These are phyloP conservation scores for Furnarius figulus DNA, from an alignment of 2,113 vertebrate genomes.

Conservation along the genomic window DNA sequence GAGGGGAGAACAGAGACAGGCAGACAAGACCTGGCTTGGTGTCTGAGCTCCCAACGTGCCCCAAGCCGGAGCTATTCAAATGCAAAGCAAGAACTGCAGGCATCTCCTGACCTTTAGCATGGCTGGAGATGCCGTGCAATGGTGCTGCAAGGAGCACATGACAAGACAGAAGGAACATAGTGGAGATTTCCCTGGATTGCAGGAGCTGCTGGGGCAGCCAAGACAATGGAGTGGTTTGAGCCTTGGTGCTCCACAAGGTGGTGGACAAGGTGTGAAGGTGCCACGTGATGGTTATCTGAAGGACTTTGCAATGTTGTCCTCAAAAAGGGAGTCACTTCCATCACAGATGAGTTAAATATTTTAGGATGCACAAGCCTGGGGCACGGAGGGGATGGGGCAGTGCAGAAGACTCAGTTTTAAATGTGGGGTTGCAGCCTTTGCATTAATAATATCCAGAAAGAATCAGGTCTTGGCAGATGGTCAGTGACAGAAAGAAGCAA, in stretches of 20 bases:
- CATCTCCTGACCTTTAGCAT: neutral
- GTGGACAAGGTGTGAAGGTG: neutral
- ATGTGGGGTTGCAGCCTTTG: neutral
- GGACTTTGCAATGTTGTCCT: fast-evolving
- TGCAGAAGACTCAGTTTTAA: neutral
- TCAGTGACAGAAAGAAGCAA: conserved; percentile 18
- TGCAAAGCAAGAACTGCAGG: neutral
- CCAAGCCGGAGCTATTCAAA: neutral
- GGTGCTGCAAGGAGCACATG: neutral
- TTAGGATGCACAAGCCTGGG: neutral
- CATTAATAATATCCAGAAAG: neutral
- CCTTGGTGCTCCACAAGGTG: neutral
- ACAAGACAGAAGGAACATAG: neutral
- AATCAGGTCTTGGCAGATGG: conserved; percentile 21
- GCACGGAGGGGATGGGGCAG: neutral
- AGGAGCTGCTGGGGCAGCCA: neutral
- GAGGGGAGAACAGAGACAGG: neutral
- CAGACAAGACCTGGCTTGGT: neutral
- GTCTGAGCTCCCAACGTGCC: neutral
- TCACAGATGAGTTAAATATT: neutral
- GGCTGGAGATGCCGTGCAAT: neutral
- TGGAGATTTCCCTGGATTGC: neutral
- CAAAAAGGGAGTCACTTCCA: neutral
- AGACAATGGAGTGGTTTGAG: neutral
- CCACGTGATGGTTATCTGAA: neutral